Conservation (phyloP, 2,888 invertebrate genomes). For the Conistra vaccinii region DNA sequence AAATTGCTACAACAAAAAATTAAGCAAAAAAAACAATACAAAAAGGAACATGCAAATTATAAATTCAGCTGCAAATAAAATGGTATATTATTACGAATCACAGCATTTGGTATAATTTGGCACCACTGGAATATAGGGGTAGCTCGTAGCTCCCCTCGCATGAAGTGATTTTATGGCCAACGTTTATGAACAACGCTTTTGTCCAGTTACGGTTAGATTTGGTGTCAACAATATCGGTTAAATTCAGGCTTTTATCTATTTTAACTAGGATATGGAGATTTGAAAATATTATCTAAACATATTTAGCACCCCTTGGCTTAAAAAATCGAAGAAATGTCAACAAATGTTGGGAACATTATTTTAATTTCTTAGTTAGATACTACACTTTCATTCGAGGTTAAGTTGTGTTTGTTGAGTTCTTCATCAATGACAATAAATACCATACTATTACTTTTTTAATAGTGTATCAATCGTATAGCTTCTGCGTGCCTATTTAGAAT, state of each 20-base stretch:
- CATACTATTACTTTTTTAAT: neutral
- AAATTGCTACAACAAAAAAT: neutral
- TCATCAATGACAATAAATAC: neutral
- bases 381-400: neutral
- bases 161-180: slow-evolving; percentile 57
- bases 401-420: too few species aligned
- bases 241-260: slow-evolving; percentile 10
- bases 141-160: slow-evolving; percentile 52
- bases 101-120: slow-evolving; percentile 75
- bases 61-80: slow-evolving; percentile 49
- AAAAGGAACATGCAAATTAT: slow-evolving; percentile 42
- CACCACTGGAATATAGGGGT: slow-evolving; percentile 59
- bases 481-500: too few species aligned
- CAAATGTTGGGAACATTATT: too few species aligned
- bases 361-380: too few species aligned
- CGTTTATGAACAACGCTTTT: slow-evolving; percentile 55
- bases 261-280: neutral
- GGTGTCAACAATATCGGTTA: slow-evolving; percentile 46
- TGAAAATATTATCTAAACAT: neutral
- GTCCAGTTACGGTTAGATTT: slow-evolving; percentile 45
- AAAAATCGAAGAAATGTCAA: neutral
- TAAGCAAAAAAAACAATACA: neutral
- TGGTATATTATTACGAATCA: slow-evolving; percentile 68
- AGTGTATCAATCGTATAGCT: too few species aligned
- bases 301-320: neutral